A percentile compares a stretch with the other conserved stretches of the same genome.
phyloP scores from a whole-genome alignment of 1,140 invertebrate species.

The Brachionus calyciflorus region DNA sequence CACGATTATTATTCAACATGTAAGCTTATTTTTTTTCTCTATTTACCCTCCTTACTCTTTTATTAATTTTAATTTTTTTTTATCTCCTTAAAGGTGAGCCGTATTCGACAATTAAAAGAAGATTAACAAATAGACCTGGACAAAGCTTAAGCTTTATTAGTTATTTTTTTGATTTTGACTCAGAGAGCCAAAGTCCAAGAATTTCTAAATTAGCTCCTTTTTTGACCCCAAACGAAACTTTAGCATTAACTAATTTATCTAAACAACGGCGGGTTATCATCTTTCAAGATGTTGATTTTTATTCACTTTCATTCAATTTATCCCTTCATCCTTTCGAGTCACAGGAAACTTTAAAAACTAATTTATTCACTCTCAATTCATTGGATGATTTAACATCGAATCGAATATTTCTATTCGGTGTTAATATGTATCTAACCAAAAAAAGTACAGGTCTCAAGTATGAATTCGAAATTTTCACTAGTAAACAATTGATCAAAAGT shows the following conservation, averaged over 20 bases:
- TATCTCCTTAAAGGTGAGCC: constrained; percentile 12
- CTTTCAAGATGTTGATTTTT: constrained; percentile 18
- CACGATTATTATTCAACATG: constrained; percentile 10
- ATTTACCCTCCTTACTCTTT: background rate
- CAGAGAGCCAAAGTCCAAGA: background rate
- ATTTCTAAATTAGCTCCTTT: background rate
- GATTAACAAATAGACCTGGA: background rate
- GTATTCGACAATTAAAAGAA: constrained; percentile 18
- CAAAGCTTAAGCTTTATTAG: background rate
- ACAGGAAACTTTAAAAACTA: background rate
- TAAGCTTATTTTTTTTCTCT: background rate
- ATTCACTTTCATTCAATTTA: constrained; percentile 1
- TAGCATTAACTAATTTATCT: background rate
- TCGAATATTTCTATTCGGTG: constrained; percentile 8
- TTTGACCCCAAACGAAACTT: constrained; percentile 14
- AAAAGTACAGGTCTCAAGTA: background rate
- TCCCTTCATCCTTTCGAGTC: background rate
- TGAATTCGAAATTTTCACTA: constrained; percentile 15
- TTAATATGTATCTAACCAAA: background rate
- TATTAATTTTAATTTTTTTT: constrained; percentile 24
- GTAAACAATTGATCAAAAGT: constrained; percentile 5
- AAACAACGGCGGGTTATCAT: background rate
- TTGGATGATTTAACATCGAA: constrained; percentile 35
- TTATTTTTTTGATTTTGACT: constrained; percentile 32
- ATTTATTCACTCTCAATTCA: constrained; percentile 3